Conservation (phyloP, 2,113 vertebrate species). For the Morone saxatilis region DNA sequence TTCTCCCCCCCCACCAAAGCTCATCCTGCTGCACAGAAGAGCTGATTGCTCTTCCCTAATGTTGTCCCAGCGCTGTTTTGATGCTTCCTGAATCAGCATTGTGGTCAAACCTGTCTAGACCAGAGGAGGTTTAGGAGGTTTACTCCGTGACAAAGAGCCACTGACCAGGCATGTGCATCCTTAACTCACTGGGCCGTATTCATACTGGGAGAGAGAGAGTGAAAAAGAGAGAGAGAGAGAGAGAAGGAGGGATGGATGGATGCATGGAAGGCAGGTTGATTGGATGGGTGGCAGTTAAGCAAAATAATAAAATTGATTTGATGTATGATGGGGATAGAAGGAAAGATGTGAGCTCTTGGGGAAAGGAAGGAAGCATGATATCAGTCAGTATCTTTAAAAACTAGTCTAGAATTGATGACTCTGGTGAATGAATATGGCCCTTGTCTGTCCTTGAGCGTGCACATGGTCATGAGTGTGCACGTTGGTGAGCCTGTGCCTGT, state of each 20-base stretch:
- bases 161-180: slow-evolving; percentile 80
- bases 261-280: slow-evolving; percentile 46
- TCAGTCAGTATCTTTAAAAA: slow-evolving; percentile 9
- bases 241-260: slow-evolving; percentile 43
- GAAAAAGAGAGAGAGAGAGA: slow-evolving; percentile 53
- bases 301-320: slow-evolving; percentile 44
- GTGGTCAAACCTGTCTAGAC: slow-evolving; percentile 77
- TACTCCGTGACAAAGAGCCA: slow-evolving; percentile 68
- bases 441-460: slow-evolving; percentile 74
- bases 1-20: slow-evolving; percentile 60
- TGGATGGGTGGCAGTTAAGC: slow-evolving; percentile 30
- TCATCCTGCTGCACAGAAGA: slow-evolving; percentile 84
- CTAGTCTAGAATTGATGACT: slow-evolving; percentile 51
- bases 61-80: slow-evolving; percentile 83
- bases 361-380: slow-evolving; percentile 1
- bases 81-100: slow-evolving; percentile 67
- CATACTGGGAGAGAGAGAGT: slow-evolving; percentile 67
- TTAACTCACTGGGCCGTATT: slow-evolving; percentile 86
- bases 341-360: slow-evolving; percentile 30
- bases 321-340: slow-evolving; percentile 47
- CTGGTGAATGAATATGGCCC: slow-evolving; percentile 85
- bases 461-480: slow-evolving; percentile 78
- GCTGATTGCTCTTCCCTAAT: slow-evolving; percentile 86
- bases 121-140: slow-evolving; percentile 78
- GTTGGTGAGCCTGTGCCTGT: slow-evolving; percentile 83